Conservation (phyloP, 2,113 vertebrate genomes). For the Anser cygnoides region DNA sequence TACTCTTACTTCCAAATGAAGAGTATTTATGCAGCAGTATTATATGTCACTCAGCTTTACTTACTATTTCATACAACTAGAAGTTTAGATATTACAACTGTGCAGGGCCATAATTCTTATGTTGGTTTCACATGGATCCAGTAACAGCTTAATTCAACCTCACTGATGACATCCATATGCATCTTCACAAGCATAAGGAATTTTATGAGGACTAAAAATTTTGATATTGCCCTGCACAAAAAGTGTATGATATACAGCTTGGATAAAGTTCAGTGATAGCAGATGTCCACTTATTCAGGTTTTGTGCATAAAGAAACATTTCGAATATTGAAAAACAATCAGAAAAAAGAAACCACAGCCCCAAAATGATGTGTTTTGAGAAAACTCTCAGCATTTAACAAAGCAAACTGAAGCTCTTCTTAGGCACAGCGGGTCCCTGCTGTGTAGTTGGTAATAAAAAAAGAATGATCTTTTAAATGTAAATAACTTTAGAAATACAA, state of each 20-base stretch:
- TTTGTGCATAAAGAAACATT: not conserved
- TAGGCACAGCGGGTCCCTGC: not conserved
- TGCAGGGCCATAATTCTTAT: not conserved
- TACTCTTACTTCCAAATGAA: not conserved
- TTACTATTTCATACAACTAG: not conserved
- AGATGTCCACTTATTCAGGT: not conserved
- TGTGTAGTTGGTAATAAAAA: not conserved
- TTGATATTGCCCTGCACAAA: not conserved
- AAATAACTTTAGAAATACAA: slow-evolving; percentile 6
- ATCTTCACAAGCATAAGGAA: not conserved
- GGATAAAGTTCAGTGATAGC: not conserved
- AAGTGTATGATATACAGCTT: not conserved
- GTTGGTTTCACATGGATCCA: not conserved
- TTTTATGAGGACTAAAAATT: not conserved
- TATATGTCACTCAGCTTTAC: not conserved
- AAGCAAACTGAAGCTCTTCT: not conserved
- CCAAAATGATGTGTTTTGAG: slow-evolving; percentile 7
- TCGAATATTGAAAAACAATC: not conserved
- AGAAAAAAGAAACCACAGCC: not conserved
- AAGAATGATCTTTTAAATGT: not conserved
- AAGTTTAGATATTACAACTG: not conserved
- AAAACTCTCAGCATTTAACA: not conserved
- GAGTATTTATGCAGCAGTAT: not conserved
- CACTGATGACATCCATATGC: not conserved
- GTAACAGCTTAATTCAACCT: not conserved